Evolutionary conservation across 2,797 vertebrate species (phyloP).

Genomic region (Enteromius fasciolatus): DNA sequence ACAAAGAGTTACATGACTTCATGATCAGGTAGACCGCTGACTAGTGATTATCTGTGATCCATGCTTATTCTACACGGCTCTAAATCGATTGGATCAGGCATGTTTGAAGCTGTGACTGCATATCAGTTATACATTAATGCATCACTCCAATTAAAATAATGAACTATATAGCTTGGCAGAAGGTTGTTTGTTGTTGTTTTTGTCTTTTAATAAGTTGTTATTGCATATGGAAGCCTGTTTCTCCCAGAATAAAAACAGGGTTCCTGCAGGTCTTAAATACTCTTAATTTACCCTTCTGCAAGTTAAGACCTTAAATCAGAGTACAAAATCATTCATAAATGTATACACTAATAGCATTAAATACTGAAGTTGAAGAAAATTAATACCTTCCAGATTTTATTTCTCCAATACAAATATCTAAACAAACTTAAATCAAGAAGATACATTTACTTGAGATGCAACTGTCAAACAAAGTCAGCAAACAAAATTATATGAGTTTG

Average conservation of each 20-base stretch:
- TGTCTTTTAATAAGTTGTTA: neutral
- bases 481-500: neutral
- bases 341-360: neutral
- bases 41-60: neutral
- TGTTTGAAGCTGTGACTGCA: neutral
- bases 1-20: slow-evolving; percentile 78
- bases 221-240: neutral
- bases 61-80: neutral
- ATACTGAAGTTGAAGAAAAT: neutral
- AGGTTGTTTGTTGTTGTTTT: neutral
- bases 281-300: neutral
- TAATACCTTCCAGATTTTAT: neutral
- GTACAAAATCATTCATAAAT: neutral
- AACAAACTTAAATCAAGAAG: neutral
- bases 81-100: neutral
- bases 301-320: neutral
- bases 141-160: neutral
- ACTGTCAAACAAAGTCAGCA: neutral
- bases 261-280: neutral
- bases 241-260: neutral
- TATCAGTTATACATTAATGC: too few relatives aligned
- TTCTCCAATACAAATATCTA: neutral
- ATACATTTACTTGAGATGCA: neutral
- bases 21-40: slow-evolving; percentile 77
- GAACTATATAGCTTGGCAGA: neutral